Percentiles rank a stretch among this genome's conserved stretches.
These are phyloP conservation scores for Canis aureus DNA, from an alignment of 2,113 vertebrate genomes.

Conservation along the genomic window DNA sequence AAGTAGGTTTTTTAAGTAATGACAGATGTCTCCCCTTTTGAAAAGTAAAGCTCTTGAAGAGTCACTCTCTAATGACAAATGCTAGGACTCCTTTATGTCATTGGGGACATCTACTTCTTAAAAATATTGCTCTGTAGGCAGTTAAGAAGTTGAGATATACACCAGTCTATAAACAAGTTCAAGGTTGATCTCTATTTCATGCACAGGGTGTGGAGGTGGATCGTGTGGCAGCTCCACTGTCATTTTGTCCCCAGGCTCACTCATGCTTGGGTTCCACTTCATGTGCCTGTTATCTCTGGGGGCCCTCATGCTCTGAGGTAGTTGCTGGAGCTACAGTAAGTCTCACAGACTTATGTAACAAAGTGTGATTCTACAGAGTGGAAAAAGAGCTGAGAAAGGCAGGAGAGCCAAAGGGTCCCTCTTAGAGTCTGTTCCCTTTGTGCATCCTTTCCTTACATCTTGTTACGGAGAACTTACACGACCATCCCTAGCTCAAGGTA, in stretches of 20 bases:
- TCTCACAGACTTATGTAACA: not conserved
- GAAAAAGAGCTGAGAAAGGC: not conserved
- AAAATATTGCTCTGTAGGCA: not conserved
- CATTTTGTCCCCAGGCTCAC: not conserved
- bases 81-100: not conserved
- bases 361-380: not conserved
- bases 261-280: not conserved
- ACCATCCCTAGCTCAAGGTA: not conserved
- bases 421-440: not conserved
- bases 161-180: not conserved
- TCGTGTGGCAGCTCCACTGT: not conserved
- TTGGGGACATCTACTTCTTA: not conserved
- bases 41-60: not conserved
- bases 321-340: not conserved
- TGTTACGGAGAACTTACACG: not conserved
- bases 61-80: not conserved
- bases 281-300: rapidly evolving
- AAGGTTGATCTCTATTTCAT: not conserved
- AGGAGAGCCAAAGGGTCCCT: not conserved
- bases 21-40: not conserved
- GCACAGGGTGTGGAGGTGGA: not conserved
- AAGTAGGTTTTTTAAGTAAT: conserved; percentile 37
- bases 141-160: not conserved
- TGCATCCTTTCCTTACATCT: not conserved
- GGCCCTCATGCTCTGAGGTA: not conserved